Percentiles rank a stretch among this genome's conserved stretches.
phyloP scores from a whole-genome alignment of 2,113 vertebrate genomes.

The Halichoeres trimaculatus region DNA sequence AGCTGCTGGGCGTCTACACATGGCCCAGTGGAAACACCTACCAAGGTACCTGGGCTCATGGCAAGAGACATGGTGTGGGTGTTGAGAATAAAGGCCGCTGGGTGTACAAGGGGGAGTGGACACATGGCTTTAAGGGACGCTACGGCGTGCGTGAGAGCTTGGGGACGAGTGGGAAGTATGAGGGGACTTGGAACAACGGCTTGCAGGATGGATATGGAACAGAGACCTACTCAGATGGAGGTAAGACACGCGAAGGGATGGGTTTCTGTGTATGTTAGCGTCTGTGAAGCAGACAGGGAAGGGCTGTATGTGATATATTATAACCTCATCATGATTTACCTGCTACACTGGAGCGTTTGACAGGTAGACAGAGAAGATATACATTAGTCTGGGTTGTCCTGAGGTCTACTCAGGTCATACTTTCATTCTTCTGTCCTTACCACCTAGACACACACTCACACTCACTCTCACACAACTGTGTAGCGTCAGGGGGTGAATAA shows the following conservation, averaged over 20 bases:
- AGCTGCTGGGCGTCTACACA: conserved; percentile 98
- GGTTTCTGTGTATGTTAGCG: conserved; percentile 8
- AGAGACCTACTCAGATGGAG: conserved; percentile 99
- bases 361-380: conserved; percentile 18
- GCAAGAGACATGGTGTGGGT: conserved; percentile 97
- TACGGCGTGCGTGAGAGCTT: conserved; percentile 96
- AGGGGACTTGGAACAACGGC: conserved; percentile 99
- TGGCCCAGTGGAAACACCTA: conserved; percentile 99
- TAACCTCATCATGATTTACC: conserved; percentile 28
- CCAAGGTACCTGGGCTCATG: conserved; percentile 98
- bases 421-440: background rate
- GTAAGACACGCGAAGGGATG: conserved; percentile 81
- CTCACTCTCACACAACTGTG: conserved; percentile 14
- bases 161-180: conserved; percentile 94
- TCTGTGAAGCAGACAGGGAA: conserved; percentile 29
- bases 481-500: conserved; percentile 24
- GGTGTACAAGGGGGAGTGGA: conserved; percentile 99
- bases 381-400: conserved; percentile 22
- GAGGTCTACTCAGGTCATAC: conserved; percentile 42
- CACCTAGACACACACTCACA: conserved; percentile 14
- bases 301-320: conserved; percentile 11
- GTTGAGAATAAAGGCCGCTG: conserved; percentile 98
- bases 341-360: conserved; percentile 40
- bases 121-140: conserved; percentile 98
- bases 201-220: conserved; percentile 99